Base-by-base conservation (phyloP, 2,888 invertebrate species). In the Ormyrus labotus region DNA sequence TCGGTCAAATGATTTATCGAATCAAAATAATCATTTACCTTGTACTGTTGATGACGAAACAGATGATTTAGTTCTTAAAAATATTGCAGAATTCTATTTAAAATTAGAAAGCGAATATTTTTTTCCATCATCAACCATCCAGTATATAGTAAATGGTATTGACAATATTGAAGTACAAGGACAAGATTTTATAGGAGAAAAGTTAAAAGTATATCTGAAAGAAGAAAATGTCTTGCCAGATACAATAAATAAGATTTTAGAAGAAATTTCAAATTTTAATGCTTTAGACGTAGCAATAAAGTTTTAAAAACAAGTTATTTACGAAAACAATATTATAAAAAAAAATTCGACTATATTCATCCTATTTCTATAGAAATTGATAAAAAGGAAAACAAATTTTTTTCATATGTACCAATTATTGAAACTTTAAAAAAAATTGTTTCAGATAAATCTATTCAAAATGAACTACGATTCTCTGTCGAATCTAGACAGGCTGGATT, bases 71-170 rank as follows among this genome's bases (percentile, higher is more conserved):
- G 76, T 73, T 45, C 10, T 81, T 8, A 1, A 57, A 6, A 81
- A 79, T 19, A 0, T 82, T 47, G 81, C 72, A 57, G 70, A 80
- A 58, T 81, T 83, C 61, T 84, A 80, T 65, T 74, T 84, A 9
- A 85, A 84, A 79, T 77, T 85, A 48, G 84, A 85, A 81, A 69
- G 72, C 11, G 64, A 85, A 57, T 81, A 81, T 69, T 61, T 81
- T 13, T 13, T 85, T 19, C 84, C 84, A 7, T 79, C 80, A 8
- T 77, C 74, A 13, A 83, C 82, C 34, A 68, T 85, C 19, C 80
- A 86, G 63, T 71, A 82, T 47, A 84, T 85, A 19, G 67, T 82
- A 7, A 45, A 48, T 50, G 81, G 82, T 72, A 76, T 83, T 78
- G 11, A 82, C 63, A 73, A 57, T 68, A 19, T 19, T 19, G 19